Conservation (phyloP, 2,888 invertebrate genomes). For the Catonia carolina region DNA sequence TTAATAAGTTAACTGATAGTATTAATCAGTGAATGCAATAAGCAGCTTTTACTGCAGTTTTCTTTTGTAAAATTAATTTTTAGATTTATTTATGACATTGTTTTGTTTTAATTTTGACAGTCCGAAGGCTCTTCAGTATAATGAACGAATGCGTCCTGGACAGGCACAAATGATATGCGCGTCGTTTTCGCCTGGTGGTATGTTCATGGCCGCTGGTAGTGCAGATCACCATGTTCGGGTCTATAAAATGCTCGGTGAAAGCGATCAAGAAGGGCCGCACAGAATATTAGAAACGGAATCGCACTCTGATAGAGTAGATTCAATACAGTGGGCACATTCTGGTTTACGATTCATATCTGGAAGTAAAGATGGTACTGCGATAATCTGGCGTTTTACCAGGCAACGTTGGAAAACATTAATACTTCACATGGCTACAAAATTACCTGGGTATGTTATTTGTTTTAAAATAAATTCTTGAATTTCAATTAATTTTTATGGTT, state of each 20-base stretch:
- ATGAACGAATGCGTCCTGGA: slow-evolving; percentile 87
- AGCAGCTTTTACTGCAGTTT: too few relatives aligned
- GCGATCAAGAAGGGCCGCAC: slow-evolving; percentile 58
- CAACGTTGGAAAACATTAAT: slow-evolving; percentile 81
- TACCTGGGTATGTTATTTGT: slow-evolving; percentile 40
- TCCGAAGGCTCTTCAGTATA: slow-evolving; percentile 82
- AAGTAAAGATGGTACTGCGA: slow-evolving; percentile 90
- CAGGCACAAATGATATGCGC: slow-evolving; percentile 94
- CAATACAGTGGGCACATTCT: slow-evolving; percentile 88
- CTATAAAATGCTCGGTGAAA: slow-evolving; percentile 69
- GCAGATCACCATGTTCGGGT: slow-evolving; percentile 91
- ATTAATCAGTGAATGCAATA: too few relatives aligned
- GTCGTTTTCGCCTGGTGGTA: slow-evolving; percentile 80
- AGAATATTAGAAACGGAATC: slow-evolving; percentile 67
- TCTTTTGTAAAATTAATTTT: too few relatives aligned
- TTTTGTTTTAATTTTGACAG: slow-evolving; percentile 42
- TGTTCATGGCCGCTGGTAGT: slow-evolving; percentile 88
- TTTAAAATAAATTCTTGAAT: too few relatives aligned
- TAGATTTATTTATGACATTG: too few relatives aligned
- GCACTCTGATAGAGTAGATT: slow-evolving; percentile 91
- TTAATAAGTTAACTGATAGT: too few relatives aligned
- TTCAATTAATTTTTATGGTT: too few relatives aligned
- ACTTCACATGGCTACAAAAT: slow-evolving; percentile 60
- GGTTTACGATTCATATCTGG: slow-evolving; percentile 88
- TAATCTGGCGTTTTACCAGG: slow-evolving; percentile 85